Evolutionary conservation across 1,140 invertebrate genomes (phyloP), one percentile per base, ranked within the genome.

Genomic region (Drosophila sulfurigaster): DNA sequence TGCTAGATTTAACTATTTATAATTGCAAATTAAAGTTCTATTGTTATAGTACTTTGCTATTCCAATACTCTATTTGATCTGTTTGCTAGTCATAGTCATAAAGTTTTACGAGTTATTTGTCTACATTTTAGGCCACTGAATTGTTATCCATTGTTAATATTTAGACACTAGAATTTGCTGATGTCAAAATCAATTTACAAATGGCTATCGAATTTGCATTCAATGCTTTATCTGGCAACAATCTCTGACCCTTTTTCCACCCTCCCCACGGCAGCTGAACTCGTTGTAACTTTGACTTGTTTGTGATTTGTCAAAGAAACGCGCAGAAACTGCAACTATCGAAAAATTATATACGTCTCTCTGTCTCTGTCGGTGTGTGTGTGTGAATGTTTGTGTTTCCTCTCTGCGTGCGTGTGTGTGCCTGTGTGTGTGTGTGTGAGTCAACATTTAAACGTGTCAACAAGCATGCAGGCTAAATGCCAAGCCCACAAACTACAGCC

Each of bases 361-460:
- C 6, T 32, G 32, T 58, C 32, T 45, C 11, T 45, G 56, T 56
- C 8, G 3, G 46, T 60, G 52, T 56, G 20, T 25, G 13, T 49
- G 16, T 20, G 48, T 20, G 32, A 56, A 25, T 63, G 43, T 41
- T 28, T 51, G 54, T 54, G 54, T 58, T 25, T 25, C 20, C 20
- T 4, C 20, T 25, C 3, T 75, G 38, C 20, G 45, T 49, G 56
- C 38, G 16, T 20, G 48, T 20, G 30, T 59, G 30, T 59, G 35
- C 35, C 28, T 51, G 54, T 52, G 54, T 58, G 32, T 63, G 46
- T 54, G 46, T 79, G 57, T 82, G 77, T 80, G 76, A 88, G 69
- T 63, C 71, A 66, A 64, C 79, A 82, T 78, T 85, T 83, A 88
- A 87, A 87, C 83, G 82, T 87, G 83, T 87, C 83, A 87, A 89